Evolutionary conservation across 2,888 invertebrate genomes (phyloP), one percentile per base, ranked within the genome.

Genomic region (Machimus rusticus): DNA sequence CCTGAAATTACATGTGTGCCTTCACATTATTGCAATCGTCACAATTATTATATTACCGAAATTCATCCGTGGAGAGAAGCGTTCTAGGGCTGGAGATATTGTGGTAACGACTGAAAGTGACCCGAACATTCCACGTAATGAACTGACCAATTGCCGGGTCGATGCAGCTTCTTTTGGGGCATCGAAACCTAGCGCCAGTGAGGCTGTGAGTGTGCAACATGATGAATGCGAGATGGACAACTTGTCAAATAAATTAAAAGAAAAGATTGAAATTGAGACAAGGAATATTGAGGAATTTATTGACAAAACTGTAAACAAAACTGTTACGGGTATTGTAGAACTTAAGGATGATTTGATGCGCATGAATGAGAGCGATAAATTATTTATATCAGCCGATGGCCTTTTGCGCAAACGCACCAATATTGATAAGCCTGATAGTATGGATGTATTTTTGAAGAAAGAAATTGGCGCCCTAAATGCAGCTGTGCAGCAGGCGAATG

Each of bases 1-100:
- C 93, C 93, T 93, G 93, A 93, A 91, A 90, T 90, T 92, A 90
- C 93, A 90, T 91, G 91, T 92, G 93, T 93, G 93, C 93, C 92
- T 93, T 92, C 93, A 93, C 90, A 89, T 92, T 90, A 90, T 92
- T 90, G 91, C 92, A 90, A 89, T 92, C 89, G 89, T 90, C 88
- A 91, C 90, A 89, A 91, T 92, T 90, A 91, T 91, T 90, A 90
- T 93, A 90, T 91, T 93, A 90, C 92, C 93, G 87, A 90, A 90
- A 90, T 90, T 91, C 88, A 90, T 93, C 89, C 90, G 90, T 34
- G 92, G 92, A 51, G 55, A 78, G 78, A 82, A 79, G 55, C 46
- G 76, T 46, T 2, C 37, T 28, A 79, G 46, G 23, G n/a, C 23
- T 12, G 46, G 23, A 19, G 74, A 74, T 37, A 23, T 81, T 6